Evolutionary conservation across 2,797 vertebrate genomes (phyloP).

Genomic region (Pyrocephalus nanus): DNA sequence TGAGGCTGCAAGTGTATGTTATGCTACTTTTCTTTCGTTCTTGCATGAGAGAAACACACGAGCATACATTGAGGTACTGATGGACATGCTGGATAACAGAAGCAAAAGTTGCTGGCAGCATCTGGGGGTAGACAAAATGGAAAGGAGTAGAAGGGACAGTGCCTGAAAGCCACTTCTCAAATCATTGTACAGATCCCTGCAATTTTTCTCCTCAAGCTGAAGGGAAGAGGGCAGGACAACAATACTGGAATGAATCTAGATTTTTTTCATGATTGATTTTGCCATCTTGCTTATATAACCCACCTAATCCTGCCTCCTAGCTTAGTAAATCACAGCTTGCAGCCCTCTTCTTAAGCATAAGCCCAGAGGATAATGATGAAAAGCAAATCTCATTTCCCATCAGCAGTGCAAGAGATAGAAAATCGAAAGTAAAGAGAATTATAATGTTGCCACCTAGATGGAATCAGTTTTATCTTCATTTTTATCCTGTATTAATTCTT

Average conservation of each 20-base stretch:
- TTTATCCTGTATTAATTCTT: background rate
- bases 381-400: constrained; percentile 26
- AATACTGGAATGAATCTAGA: background rate
- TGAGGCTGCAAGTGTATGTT: background rate
- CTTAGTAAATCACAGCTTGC: background rate
- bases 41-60: background rate
- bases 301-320: background rate
- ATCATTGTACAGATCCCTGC: background rate
- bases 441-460: background rate
- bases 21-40: background rate
- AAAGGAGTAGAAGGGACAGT: background rate
- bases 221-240: background rate
- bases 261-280: constrained; percentile 11
- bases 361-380: background rate
- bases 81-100: background rate
- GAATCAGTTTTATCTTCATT: background rate
- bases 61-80: background rate
- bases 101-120: background rate
- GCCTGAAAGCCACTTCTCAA: background rate
- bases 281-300: constrained; percentile 18
- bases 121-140: background rate
- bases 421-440: background rate
- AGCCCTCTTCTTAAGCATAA: constrained; percentile 1
- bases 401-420: background rate
- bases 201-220: background rate